A percentile compares a stretch with the other conserved stretches of the same genome.
These are phyloP conservation scores for Gryon sp. DNA, from an alignment of 1,140 invertebrate species.

Conservation along the genomic window DNA sequence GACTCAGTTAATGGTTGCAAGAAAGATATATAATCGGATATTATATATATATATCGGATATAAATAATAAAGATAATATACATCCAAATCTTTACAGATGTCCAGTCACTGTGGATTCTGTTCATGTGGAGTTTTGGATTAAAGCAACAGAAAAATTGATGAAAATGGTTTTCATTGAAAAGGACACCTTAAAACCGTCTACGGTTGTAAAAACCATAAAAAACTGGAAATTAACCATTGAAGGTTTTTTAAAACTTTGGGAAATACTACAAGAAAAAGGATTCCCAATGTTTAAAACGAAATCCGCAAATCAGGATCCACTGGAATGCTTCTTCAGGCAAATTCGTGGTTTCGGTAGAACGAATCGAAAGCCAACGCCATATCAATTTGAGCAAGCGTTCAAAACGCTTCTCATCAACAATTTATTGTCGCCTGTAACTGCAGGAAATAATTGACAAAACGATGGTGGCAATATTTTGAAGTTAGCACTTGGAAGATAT, in stretches of 20 bases:
- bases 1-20: constrained; percentile 20
- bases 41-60: too few species aligned
- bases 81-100: too few species aligned
- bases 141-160: neutral
- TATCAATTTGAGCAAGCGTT: constrained; percentile 22
- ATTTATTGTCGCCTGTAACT: too few species aligned
- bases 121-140: neutral
- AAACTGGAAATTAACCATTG: constrained; percentile 22
- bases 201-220: neutral
- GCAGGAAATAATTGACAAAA: too few species aligned
- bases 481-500: too few species aligned
- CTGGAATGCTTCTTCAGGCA: constrained; percentile 39
- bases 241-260: neutral
- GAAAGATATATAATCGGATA: too few species aligned
- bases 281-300: neutral
- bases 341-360: constrained; percentile 9
- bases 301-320: constrained; percentile 34
- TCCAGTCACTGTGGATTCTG: neutral
- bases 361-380: constrained; percentile 26
- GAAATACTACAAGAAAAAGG: neutral
- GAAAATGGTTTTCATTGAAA: neutral
- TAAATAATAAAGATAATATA: too few species aligned
- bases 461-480: too few species aligned
- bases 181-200: neutral
- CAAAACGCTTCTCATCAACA: constrained; percentile 32